These are phyloP conservation scores for Amyelois transitella DNA, from an alignment of 1,140 invertebrate species.

Conservation along the genomic window DNA sequence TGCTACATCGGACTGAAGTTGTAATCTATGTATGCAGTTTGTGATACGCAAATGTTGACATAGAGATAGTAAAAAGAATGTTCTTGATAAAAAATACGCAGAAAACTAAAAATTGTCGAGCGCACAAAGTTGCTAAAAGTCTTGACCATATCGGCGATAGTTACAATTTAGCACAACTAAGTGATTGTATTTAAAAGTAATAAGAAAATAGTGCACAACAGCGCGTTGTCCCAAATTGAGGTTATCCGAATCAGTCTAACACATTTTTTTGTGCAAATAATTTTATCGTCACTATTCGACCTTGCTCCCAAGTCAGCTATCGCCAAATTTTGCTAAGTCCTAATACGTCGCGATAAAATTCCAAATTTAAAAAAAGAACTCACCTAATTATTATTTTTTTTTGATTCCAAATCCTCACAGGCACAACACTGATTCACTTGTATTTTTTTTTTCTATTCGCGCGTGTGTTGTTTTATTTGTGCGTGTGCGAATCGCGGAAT, in stretches of 20 bases:
- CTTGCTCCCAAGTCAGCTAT: slow-evolving; percentile 66
- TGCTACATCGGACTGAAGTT: not conserved
- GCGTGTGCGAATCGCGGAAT: slow-evolving; percentile 19
- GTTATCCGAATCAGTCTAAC: slow-evolving; percentile 64
- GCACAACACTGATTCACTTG: slow-evolving; percentile 54
- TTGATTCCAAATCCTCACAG: slow-evolving; percentile 44
- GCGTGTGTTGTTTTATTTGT: slow-evolving; percentile 25
- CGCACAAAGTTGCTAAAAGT: not conserved
- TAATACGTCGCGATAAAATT: slow-evolving; percentile 50
- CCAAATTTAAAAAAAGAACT: slow-evolving; percentile 38
- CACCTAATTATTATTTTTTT: slow-evolving; percentile 30
- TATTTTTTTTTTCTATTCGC: slow-evolving; percentile 17
- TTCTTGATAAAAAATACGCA: not conserved
- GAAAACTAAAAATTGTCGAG: not conserved
- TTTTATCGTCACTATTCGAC: slow-evolving; percentile 63
- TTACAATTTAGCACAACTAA: not conserved
- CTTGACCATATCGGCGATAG: not conserved
- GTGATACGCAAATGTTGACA: not conserved
- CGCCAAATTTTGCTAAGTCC: slow-evolving; percentile 56
- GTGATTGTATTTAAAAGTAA: not conserved
- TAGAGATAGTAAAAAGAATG: not conserved
- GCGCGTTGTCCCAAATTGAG: slow-evolving; percentile 60
- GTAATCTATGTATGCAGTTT: not conserved
- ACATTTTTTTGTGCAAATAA: slow-evolving; percentile 71
- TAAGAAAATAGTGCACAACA: slow-evolving; percentile 21